Evolutionary conservation across 2,888 invertebrate genomes (phyloP).

Genomic region (Trichopria drosophilae): DNA sequence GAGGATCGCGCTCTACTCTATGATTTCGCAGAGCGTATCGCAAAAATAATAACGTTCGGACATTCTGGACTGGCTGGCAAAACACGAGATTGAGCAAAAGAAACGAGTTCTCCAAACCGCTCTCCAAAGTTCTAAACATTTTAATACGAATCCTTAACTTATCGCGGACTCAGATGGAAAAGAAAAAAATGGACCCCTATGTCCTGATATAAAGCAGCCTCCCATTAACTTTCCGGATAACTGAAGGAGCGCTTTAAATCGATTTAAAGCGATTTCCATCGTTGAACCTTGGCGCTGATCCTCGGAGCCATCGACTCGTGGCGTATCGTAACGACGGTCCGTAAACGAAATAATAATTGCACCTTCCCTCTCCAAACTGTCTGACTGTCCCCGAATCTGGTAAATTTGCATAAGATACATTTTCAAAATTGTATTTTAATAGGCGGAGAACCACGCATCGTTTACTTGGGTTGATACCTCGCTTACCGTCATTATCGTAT

Average conservation of each 20-base stretch:
- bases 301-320: constrained; percentile 2
- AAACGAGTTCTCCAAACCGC: constrained; percentile 20
- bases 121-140: too few species aligned
- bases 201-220: too few species aligned
- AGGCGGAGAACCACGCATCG: constrained; percentile 21
- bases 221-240: too few species aligned
- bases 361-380: too few species aligned
- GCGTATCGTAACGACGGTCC: constrained; percentile 21
- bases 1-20: constrained; percentile 38
- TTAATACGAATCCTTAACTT: too few species aligned
- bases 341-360: constrained; percentile 38
- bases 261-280: too few species aligned
- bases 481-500: constrained; percentile 39
- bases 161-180: constrained; percentile 22
- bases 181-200: neutral
- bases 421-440: constrained; percentile 38
- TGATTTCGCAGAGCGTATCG: constrained; percentile 49
- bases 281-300: neutral
- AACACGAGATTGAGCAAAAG: constrained; percentile 19
- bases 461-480: constrained; percentile 29
- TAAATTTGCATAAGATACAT: constrained; percentile 44
- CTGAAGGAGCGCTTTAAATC: too few species aligned
- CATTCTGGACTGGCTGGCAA: constrained; percentile 33
- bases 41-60: constrained; percentile 47
- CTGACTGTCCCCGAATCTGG: constrained; percentile 21